A percentile compares a stretch with the other conserved stretches of the same genome.
Evolutionary conservation across 2,888 invertebrate genomes (phyloP).

Genomic region (Amaurobius ferox): DNA sequence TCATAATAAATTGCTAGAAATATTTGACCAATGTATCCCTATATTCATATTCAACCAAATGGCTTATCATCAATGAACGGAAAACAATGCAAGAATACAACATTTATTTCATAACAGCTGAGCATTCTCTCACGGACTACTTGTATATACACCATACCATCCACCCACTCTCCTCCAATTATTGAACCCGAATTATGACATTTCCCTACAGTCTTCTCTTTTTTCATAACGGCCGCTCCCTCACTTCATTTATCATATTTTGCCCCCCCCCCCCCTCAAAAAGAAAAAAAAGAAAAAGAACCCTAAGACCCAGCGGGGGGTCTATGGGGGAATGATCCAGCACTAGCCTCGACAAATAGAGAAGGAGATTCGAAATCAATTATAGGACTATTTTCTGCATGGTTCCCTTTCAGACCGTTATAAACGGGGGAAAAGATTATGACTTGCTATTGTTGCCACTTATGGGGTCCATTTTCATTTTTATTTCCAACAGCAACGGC

Average conservation of each 20-base stretch:
- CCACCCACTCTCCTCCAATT: neutral
- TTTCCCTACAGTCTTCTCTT: neutral
- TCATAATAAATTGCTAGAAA: no score
- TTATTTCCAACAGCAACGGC: neutral
- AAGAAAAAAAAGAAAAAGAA: no score
- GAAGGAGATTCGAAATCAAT: neutral
- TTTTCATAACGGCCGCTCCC: neutral
- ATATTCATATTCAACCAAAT: no score
- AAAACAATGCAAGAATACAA: no score
- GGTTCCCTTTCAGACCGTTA: conserved; percentile 6
- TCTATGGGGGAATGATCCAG: neutral
- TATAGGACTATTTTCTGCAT: neutral
- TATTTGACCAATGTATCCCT: no score
- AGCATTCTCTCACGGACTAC: neutral
- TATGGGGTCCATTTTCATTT: neutral
- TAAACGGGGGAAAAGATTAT: neutral
- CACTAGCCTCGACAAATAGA: neutral
- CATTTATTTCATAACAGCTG: neutral
- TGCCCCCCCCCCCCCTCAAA: neutral
- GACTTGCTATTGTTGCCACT: neutral
- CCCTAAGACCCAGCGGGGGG: neutral
- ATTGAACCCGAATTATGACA: neutral
- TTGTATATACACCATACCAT: neutral
- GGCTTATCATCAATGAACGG: no score
- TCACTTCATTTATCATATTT: conserved; percentile 12